Conservation (phyloP, 53 echinoderm and acorn worm species). For the Arbacia lixula region DNA sequence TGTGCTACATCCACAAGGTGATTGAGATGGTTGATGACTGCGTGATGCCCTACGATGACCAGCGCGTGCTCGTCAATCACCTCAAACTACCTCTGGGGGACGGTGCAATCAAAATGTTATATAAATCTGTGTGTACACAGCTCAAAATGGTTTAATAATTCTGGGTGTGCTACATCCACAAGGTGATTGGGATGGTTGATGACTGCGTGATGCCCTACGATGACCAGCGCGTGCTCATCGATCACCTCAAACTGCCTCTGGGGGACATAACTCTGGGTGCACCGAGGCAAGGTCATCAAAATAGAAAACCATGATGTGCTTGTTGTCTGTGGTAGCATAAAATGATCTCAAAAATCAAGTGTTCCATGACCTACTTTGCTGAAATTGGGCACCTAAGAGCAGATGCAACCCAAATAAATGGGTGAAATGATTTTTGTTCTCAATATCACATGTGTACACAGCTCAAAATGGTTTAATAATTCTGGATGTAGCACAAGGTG, state of each 20-base stretch:
- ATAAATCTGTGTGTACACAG: no score
- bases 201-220: constrained; percentile 69
- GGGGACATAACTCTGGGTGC: constrained; percentile 64
- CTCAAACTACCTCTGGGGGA: constrained; percentile 6
- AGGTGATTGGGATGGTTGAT: constrained; percentile 53
- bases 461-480: no score
- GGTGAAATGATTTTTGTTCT: no score
- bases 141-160: no score
- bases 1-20: constrained; percentile 64
- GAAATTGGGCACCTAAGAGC: background rate
- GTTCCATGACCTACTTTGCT: no score
- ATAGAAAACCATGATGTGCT: constrained; percentile 58
- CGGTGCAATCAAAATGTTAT: background rate
- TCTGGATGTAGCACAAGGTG: no score
- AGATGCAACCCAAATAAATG: background rate
- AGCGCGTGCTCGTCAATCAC: constrained; percentile 66
- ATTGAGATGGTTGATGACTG: constrained; percentile 66
- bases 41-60: constrained; percentile 58
- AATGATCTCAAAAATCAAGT: constrained; percentile 65
- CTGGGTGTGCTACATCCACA: constrained; percentile 71
- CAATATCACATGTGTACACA: no score
- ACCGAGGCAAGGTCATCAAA: constrained; percentile 60
- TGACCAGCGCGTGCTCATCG: constrained; percentile 67
- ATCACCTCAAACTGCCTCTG: constrained; percentile 15
- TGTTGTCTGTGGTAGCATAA: constrained; percentile 52